Evolutionary conservation across 2,797 vertebrate species (phyloP).

Genomic region (Phyllotis vaccarum): DNA sequence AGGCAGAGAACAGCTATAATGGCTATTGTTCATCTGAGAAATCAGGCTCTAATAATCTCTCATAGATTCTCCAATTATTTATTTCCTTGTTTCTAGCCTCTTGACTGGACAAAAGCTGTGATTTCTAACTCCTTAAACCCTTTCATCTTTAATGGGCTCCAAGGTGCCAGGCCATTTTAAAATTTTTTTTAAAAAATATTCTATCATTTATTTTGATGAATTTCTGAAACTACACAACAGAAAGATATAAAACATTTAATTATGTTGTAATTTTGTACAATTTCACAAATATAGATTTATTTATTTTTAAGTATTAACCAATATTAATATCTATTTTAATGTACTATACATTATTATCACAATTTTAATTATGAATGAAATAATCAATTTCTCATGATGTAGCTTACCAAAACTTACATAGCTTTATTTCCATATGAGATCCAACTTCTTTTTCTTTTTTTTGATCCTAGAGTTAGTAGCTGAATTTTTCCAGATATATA

Average conservation of each 20-base stretch:
- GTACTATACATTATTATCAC: fast-evolving
- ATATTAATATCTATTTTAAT: constrained; percentile 37
- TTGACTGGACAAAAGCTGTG: no score
- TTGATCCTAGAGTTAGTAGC: not conserved
- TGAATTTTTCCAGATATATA: not conserved
- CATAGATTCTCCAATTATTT: no score
- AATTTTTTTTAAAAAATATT: no score
- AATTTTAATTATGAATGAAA: constrained; percentile 43
- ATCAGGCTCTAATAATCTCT: no score
- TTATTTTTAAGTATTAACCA: no score
- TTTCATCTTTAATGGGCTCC: no score
- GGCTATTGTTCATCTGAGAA: no score
- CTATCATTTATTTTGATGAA: constrained; percentile 16
- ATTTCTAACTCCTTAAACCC: no score
- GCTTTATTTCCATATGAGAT: not conserved
- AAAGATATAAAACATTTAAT: constrained; percentile 13
- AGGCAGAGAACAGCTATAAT: not conserved
- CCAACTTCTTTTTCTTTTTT: not conserved
- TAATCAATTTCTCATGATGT: not conserved
- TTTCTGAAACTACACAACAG: not conserved
- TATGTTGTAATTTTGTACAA: not conserved
- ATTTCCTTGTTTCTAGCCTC: no score
- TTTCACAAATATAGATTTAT: no score
- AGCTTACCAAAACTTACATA: not conserved
- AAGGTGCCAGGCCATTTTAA: no score